Evolutionary conservation across 2,888 invertebrate genomes (phyloP), one percentile per base, ranked within the genome.

Genomic region (Phania funesta): DNA sequence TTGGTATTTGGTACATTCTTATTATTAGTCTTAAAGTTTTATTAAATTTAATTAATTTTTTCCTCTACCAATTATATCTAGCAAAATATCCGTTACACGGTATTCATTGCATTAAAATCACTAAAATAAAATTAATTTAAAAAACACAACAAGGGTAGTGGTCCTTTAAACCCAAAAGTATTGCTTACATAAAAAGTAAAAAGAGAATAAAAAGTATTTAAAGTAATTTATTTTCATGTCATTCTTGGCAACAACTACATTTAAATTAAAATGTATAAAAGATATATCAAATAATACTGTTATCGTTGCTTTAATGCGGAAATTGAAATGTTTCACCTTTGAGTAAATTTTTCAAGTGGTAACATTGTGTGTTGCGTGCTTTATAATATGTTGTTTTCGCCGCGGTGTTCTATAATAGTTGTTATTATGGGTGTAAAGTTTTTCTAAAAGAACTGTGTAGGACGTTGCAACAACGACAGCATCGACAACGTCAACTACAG

Each of bases 241-340:
- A 77, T 73, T 22, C 29, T n/a, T 32, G 11, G n/a, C 60, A 54
- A 18, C 54, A 35, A 9, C 11, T 26, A 74, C 41, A 52, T 44
- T 1, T 16, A 50, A 46, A 67, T 67, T 60, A 74, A 73, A 82
- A 68, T 73, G 22, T 41, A 68, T 71, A 38, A 80, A 77, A 83
- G 54, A 67, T 83, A 85, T 84, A 83, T 84, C 81, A 82, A 83
- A 80, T 84, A 84, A 84, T 83, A 77, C 44, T 74, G 80, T 83
- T 85, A 82, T 81, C 83, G 70, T 82, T 64, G 75, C 81, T 83
- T 83, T 76, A 80, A 79, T 70, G 79, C 86, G 86, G 86, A 87
- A 87, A 87, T 87, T 87, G 86, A 86, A 87, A 84, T 85, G 86
- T 86, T 85, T 86, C 85, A 83, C 70, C 83, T 86, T 86, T 85